Conservation (phyloP, 2,113 vertebrate species). For the Embiotoca jacksoni region DNA sequence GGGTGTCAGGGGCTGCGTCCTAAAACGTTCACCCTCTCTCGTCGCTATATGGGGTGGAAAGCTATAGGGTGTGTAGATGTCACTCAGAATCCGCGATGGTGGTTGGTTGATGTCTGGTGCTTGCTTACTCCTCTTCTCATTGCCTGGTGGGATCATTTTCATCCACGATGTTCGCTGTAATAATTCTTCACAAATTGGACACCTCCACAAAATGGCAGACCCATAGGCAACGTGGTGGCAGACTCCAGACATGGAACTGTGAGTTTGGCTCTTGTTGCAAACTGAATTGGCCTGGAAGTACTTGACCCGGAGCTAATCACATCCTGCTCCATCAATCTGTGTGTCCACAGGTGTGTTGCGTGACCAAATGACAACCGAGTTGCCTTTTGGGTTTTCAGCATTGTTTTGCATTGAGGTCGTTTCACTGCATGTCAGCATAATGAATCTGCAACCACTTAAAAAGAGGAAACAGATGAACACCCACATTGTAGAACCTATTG, state of each 20-base stretch:
- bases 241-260: neutral
- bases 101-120: neutral
- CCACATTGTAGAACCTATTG: conserved; percentile 2
- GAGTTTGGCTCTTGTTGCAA: conserved; percentile 51
- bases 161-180: neutral
- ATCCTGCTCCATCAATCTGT: conserved; percentile 30
- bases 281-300: conserved; percentile 50
- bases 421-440: conserved; percentile 20
- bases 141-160: conserved; percentile 11
- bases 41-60: conserved; percentile 25
- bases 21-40: conserved; percentile 57
- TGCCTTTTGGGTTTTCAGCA: neutral
- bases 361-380: conserved; percentile 27
- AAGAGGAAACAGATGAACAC: neutral
- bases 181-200: conserved; percentile 1
- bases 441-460: neutral
- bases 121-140: conserved; percentile 10
- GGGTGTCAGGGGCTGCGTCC: conserved; percentile 76
- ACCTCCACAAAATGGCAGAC: conserved; percentile 53
- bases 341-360: conserved; percentile 18
- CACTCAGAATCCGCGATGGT: neutral
- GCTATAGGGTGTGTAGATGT: conserved; percentile 22
- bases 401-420: neutral
- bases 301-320: conserved; percentile 41
- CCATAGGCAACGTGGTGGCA: conserved; percentile 4